Base-by-base conservation (phyloP, 2,888 invertebrate species). In the Zeuzera pyrina region DNA sequence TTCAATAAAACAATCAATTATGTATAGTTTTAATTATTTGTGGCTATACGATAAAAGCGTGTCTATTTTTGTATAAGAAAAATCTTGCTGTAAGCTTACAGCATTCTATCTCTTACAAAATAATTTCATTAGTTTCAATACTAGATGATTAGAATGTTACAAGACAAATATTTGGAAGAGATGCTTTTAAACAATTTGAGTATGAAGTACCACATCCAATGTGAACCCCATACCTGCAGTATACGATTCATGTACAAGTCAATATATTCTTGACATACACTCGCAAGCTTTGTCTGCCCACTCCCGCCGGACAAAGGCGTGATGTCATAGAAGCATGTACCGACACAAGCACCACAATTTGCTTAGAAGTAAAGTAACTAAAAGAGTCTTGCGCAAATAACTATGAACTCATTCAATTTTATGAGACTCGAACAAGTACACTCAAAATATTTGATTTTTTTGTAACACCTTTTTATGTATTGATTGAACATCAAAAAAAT, bases 211-310 rank as follows among this genome's bases (percentile, higher is more conserved):
- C 14, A 12, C 2, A 7, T 13, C 25, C 12, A 25, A 25, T 8
- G 6, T 7, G 8, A 12, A 12, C 12, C 25, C 23, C 15, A 14
- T 10, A 14, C 24, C n/a, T 12, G 25, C 25, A 12, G 8, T 12
- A 25, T 13, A 12, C 8, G 6, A 19, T 19, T 12, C 8, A 8
- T 25, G 28, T 25, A 21, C 32, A 30, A 33, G 36, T 37, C 39
- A 41, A 43, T 43, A 43, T 34, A 39, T 35, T 35, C 39, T 42
- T 38, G 34, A 39, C 39, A 57, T 47, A 57, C 61, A 61, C 59
- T 57, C 49, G 51, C 47, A 38, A 52, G 62, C 73, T 69, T 77
- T 77, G 73, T 73, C 74, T 72, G 62, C 72, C 73, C 72, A 77
- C 73, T 68, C 61, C 52, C 38, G 46, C 41, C 43, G 62, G 60